Evolutionary conservation across 2,797 vertebrate species (phyloP).

Genomic region (Amblyopsis hoosieri): DNA sequence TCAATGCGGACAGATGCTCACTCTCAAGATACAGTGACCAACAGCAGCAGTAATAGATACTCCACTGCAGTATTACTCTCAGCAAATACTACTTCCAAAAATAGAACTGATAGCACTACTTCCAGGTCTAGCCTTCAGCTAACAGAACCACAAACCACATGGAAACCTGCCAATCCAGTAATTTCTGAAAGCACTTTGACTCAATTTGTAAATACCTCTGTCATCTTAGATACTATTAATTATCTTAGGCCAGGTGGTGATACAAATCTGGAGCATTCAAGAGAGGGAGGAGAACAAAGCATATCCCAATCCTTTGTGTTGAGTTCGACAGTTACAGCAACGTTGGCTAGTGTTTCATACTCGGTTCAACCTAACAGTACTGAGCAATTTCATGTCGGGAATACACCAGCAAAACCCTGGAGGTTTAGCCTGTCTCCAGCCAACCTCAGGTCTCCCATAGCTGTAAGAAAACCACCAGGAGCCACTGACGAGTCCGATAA

Average conservation of each 20-base stretch:
- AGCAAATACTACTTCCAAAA: conserved; percentile 24
- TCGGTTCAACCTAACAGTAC: conserved; percentile 24
- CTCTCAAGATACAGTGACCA: conserved; percentile 29
- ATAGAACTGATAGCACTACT: conserved; percentile 50
- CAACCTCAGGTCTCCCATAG: conserved; percentile 36
- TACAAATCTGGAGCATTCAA: conserved; percentile 37
- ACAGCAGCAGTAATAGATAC: conserved; percentile 35
- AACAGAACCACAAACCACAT: conserved; percentile 53
- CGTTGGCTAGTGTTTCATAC: conserved; percentile 26
- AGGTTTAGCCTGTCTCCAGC: conserved; percentile 30
- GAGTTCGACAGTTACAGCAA: conserved; percentile 33
- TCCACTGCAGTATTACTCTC: conserved; percentile 27
- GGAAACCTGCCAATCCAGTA: conserved; percentile 47
- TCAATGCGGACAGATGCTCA: conserved; percentile 14
- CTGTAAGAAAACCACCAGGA: conserved; percentile 12
- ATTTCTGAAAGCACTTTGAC: conserved; percentile 45
- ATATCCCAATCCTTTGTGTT: conserved; percentile 26
- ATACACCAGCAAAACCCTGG: conserved; percentile 22
- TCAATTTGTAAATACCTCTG: conserved; percentile 49
- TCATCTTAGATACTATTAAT: conserved; percentile 41
- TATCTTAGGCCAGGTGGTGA: conserved; percentile 52
- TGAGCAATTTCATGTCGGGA: conserved; percentile 18
- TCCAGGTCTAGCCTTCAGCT: conserved; percentile 59
- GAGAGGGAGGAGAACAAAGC: conserved; percentile 38
- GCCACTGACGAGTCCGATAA: conserved; percentile 26